A percentile compares a stretch with the other conserved stretches of the same genome.
These are phyloP conservation scores for Lydus trimaculatus DNA, from an alignment of 2,888 invertebrate species.

Conservation along the genomic window DNA sequence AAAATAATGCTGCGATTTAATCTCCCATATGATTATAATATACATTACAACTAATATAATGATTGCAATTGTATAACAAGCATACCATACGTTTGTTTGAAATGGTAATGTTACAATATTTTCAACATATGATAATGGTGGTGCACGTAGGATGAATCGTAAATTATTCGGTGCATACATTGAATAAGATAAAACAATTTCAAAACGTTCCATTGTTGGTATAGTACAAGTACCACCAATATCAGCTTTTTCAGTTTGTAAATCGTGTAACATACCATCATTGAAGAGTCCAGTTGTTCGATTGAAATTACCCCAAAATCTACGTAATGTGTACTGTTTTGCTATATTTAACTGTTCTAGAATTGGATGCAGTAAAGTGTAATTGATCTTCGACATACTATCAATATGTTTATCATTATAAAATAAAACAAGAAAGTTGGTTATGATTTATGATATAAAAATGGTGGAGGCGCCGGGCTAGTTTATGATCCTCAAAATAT, in stretches of 20 bases:
- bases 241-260: constrained; percentile 64
- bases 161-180: constrained; percentile 12
- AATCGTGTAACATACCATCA: constrained; percentile 66
- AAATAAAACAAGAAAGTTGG: no score
- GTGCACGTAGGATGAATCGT: constrained; percentile 20
- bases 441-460: no score
- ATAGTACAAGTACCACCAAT: constrained; percentile 59
- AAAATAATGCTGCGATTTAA: background rate
- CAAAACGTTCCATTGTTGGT: constrained; percentile 10
- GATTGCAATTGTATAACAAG: background rate
- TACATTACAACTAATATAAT: constrained; percentile 15
- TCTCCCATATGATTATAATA: constrained; percentile 10
- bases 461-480: no score
- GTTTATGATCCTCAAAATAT: no score
- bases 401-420: background rate
- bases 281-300: background rate
- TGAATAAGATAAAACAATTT: background rate
- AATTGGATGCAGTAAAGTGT: background rate
- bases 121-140: constrained; percentile 20
- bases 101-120: constrained; percentile 27
- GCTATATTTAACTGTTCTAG: background rate
- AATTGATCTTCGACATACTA: background rate
- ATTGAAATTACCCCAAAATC: background rate
- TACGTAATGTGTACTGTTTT: background rate
- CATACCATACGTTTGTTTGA: constrained; percentile 19